Percentiles rank a stretch among this genome's conserved stretches.
phyloP scores from a whole-genome alignment of 1,140 invertebrate species.

The Schmidtea mediterranea region DNA sequence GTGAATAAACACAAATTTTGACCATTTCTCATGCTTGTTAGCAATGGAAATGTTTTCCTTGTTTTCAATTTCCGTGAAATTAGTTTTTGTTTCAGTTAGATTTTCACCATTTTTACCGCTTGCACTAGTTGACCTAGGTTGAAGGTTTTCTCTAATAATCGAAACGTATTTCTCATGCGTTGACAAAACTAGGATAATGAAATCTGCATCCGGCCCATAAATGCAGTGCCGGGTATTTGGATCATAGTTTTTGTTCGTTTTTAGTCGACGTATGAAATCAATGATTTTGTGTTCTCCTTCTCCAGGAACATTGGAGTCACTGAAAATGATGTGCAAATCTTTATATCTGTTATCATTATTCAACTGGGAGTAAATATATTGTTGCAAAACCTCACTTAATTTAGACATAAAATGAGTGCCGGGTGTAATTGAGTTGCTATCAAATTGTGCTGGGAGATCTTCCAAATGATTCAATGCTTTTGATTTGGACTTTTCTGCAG shows the following conservation, averaged over 20 bases:
- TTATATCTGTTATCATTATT: constrained; percentile 86
- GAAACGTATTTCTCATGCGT: constrained; percentile 97
- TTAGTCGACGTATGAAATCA: constrained; percentile 79
- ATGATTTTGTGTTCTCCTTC: constrained; percentile 98
- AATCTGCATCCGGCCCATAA: constrained; percentile 88
- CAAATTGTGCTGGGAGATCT: constrained; percentile 40
- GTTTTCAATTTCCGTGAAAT: constrained; percentile 46
- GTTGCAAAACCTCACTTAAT: constrained; percentile 69
- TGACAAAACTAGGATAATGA: constrained; percentile 83
- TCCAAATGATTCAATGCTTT: background rate
- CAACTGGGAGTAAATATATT: constrained; percentile 71
- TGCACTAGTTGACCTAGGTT: constrained; percentile 79
- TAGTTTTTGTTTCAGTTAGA: constrained; percentile 70
- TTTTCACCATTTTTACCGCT: constrained; percentile 52
- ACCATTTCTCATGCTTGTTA: background rate
- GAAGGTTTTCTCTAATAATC: constrained; percentile 69
- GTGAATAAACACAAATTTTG: constrained; percentile 32
- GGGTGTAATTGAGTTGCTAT: constrained; percentile 93
- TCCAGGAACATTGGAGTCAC: constrained; percentile 41
- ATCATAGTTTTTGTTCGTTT: constrained; percentile 76
- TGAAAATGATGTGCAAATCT: constrained; percentile 68
- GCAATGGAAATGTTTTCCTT: constrained; percentile 24
- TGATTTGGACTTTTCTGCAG: constrained; percentile 54
- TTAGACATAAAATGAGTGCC: constrained; percentile 88
- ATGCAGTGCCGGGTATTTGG: constrained; percentile 88